Percentiles rank a stretch among this genome's conserved stretches.
Evolutionary conservation across 1,140 invertebrate species (phyloP).

Genomic region (Triops longicaudatus): DNA sequence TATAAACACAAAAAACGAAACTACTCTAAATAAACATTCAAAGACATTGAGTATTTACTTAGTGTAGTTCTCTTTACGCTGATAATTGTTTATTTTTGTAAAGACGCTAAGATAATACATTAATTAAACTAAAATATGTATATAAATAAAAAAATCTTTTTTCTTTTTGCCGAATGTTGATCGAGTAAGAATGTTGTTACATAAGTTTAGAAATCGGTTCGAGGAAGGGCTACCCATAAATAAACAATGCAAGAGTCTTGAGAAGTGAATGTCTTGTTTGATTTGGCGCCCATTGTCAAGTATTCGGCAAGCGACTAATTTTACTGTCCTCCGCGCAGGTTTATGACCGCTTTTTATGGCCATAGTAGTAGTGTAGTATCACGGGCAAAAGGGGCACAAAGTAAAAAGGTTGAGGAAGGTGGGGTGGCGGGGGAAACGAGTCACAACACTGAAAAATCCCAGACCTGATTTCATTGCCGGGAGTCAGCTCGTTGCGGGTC

Average conservation of each 20-base stretch:
- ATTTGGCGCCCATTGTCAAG: constrained; percentile 7
- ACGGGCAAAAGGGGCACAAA: background rate
- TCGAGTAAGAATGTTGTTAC: no score
- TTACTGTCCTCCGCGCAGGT: background rate
- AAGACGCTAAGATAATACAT: no score
- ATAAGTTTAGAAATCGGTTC: no score
- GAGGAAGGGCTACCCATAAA: background rate
- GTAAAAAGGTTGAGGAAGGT: background rate
- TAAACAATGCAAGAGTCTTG: background rate
- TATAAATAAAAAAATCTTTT: no score
- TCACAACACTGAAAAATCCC: no score
- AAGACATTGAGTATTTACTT: no score
- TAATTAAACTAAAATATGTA: no score
- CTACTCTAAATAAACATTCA: no score
- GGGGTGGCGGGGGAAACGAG: background rate
- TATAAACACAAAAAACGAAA: no score
- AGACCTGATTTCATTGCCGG: background rate
- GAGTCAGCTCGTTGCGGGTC: background rate
- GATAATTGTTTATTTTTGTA: no score
- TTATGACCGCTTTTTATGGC: constrained; percentile 5
- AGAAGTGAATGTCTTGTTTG: constrained; percentile 8
- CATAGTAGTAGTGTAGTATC: background rate
- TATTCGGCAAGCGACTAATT: constrained; percentile 9
- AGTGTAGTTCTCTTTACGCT: no score
- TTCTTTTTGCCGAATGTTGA: no score